These are phyloP conservation scores for Macaca fascicularis DNA, from an alignment of 2,113 vertebrate species.

Conservation along the genomic window T2T-MFA8v1.1 NC_132903.1:833001-833500, in stretches of 20 bases:
- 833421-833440: rapidly evolving
- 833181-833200: rapidly evolving
- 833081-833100: rapidly evolving
- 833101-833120: rapidly evolving
- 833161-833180: rapidly evolving
- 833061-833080: too few species aligned
- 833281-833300: rapidly evolving
- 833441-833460: rapidly evolving
- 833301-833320: too few species aligned
- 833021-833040: too few species aligned
- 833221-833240: rapidly evolving
- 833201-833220: rapidly evolving
- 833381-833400: rapidly evolving
- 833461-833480: too few species aligned
- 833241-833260: rapidly evolving
- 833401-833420: rapidly evolving
- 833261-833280: too few species aligned
- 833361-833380: rapidly evolving
- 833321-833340: rapidly evolving
- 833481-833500: too few species aligned
- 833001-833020: too few species aligned
- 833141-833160: rapidly evolving
- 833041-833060: rapidly evolving
- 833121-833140: rapidly evolving
- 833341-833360: too few species aligned